Conservation (phyloP, 2,113 vertebrate genomes). For the Arvicanthis niloticus region DNA sequence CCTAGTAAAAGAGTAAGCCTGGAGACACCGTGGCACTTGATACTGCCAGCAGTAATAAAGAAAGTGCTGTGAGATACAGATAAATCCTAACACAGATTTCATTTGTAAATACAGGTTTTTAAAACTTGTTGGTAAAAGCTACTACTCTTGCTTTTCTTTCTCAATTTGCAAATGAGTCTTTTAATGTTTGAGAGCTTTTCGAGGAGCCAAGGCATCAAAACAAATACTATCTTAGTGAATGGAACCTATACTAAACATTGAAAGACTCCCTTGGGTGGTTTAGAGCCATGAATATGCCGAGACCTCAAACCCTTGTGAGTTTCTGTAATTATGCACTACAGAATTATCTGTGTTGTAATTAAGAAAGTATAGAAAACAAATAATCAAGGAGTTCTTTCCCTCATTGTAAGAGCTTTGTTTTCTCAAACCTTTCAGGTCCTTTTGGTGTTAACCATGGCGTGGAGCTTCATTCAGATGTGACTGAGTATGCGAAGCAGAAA, state of each 20-base stretch:
- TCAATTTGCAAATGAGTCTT: conserved; percentile 22
- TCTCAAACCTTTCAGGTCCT: conserved; percentile 89
- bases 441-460: conserved; percentile 98
- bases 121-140: not conserved
- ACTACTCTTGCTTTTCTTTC: not conserved
- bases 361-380: not conserved
- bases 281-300: not conserved
- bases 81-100: not conserved
- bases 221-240: not conserved
- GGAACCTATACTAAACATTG: not conserved
- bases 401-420: conserved; percentile 34
- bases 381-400: not conserved
- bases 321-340: not conserved
- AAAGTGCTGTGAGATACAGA: not conserved
- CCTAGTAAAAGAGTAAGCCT: not conserved
- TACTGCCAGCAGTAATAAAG: not conserved
- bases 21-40: not conserved
- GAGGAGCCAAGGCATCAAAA: not conserved
- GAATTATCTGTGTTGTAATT: not conserved
- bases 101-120: not conserved
- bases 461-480: conserved; percentile 96
- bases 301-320: not conserved
- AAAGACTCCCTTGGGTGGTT: not conserved
- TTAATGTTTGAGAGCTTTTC: not conserved
- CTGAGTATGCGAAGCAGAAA: conserved; percentile 96